phyloP scores from a whole-genome alignment of 2,797 vertebrate species.

The Saxicola maurus region DNA sequence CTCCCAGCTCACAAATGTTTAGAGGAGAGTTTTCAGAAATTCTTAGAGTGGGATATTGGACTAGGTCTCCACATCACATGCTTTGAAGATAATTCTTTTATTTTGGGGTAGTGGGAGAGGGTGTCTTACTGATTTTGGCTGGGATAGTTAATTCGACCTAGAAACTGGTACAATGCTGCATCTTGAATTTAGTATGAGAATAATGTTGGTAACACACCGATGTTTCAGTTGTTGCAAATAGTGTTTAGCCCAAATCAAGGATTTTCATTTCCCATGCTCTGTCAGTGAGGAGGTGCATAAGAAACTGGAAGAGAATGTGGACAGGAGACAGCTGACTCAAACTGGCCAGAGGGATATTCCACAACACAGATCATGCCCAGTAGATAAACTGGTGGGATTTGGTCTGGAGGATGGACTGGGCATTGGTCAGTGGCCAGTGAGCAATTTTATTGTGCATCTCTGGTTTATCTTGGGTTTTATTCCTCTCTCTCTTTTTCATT shows the following conservation, averaged over 20 bases:
- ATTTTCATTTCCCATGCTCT: neutral
- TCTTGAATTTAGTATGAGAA: neutral
- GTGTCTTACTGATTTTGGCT: neutral
- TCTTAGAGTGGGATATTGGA: neutral
- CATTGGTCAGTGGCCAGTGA: neutral
- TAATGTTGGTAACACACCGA: neutral
- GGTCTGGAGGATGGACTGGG: neutral
- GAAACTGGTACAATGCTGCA: too few relatives aligned
- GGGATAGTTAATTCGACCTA: neutral
- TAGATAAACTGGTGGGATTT: neutral
- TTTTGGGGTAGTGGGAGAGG: fast-evolving
- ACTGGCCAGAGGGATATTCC: neutral
- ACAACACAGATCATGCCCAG: neutral
- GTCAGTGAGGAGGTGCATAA: neutral
- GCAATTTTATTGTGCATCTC: too few relatives aligned
- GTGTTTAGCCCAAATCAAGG: neutral
- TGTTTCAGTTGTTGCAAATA: neutral
- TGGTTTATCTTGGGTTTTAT: neutral
- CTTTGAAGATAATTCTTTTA: neutral
- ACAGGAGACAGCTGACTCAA: neutral
- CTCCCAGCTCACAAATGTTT: fast-evolving
- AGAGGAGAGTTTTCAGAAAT: neutral
- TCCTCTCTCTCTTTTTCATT: neutral
- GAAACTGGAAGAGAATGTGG: neutral
- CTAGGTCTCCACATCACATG: neutral